Evolutionary conservation across 2,888 invertebrate genomes (phyloP), one percentile per base, ranked within the genome.

Genomic region (Papilio demoleus): DNA sequence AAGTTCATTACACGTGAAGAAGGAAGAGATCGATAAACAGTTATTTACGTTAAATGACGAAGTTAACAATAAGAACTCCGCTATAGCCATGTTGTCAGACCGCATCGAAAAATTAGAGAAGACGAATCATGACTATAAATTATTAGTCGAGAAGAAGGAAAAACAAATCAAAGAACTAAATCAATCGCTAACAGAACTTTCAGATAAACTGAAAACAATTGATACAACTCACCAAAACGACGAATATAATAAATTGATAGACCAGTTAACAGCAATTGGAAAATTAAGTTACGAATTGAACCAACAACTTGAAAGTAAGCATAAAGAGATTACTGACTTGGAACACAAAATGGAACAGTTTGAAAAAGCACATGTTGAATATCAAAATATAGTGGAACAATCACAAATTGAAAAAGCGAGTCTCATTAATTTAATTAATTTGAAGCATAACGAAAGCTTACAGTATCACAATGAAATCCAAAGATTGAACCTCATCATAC

Each of bases 381-480:
- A 83, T 65, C 86, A 87, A 79, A 73, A 73, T 27, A 71, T 79
- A 3, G 72, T 88, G 67, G 86, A 91, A 11, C 83, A 78, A 8
- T 76, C 82, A 0, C 80, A 75, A 58, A 84, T 90, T 8, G 95
- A 96, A 76, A 95, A 96, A 79, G 94, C 94, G 53, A 94, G 97
- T 77, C 87, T 96, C n/a, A 94, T 96, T 17, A 94, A 94, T 73
- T 88, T 95, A 12, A 89, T 98, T 0, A 96, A 96, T 77, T 92
- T 95, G 68, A 98, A 98, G 86, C 97, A 98, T 79, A 94, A 96
- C 70, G 98, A 98, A 88, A 97, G 95, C 80, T 86, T 97, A 34
- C 95, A 95, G 71, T 98, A 97, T 83, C 97, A 98, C 79, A 93
- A 92, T 36, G 98, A 98, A 91, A 96, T 98, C 70, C 97, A 97